Evolutionary conservation across 2,888 invertebrate genomes (phyloP), one percentile per base, ranked within the genome.

Genomic region (Athrips mouffetella): DNA sequence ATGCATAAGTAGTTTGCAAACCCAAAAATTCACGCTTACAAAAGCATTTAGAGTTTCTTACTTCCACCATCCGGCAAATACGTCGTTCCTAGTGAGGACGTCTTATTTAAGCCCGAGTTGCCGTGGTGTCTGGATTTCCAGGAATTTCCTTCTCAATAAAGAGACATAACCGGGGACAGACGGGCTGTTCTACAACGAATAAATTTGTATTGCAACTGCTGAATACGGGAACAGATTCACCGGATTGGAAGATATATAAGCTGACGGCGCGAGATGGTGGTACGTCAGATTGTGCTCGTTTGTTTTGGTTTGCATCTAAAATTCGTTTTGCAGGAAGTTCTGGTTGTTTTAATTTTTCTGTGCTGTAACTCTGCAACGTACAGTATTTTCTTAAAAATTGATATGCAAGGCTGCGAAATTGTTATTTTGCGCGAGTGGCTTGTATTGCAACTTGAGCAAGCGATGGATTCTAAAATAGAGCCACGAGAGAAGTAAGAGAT

Each of bases 61-160:
- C 52, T 60, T 67, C 45, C 3, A 35, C 35, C 27, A 65, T 60
- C 18, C 52, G 57, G 57, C 59, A 62, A 65, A 71, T 62, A 69
- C 58, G 65, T 64, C 63, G 64, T 65, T 68, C 65, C 71, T 65
- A 61, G 55, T 51, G 63, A 67, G 70, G 72, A 76, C 77, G 74
- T 76, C 72, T 78, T 76, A 77, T 76, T 77, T 75, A 70, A 76
- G 70, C 68, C 69, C 71, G 71, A 73, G 73, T 65, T 62, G 65
- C 69, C 70, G 69, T 70, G 68, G 65, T 74, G 73, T 66, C 57
- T 58, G 65, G 70, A 73, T 72, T 70, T 66, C 27, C 54, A 60
- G 55, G 46, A 59, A 63, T 62, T 68, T 64, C 63, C 62, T 59
- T 55, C 67, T 60, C 63, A 60, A 72, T 71, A 33, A 15, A 15